Conservation (phyloP, 2,888 invertebrate genomes). For the Halocaridina rubra region DNA sequence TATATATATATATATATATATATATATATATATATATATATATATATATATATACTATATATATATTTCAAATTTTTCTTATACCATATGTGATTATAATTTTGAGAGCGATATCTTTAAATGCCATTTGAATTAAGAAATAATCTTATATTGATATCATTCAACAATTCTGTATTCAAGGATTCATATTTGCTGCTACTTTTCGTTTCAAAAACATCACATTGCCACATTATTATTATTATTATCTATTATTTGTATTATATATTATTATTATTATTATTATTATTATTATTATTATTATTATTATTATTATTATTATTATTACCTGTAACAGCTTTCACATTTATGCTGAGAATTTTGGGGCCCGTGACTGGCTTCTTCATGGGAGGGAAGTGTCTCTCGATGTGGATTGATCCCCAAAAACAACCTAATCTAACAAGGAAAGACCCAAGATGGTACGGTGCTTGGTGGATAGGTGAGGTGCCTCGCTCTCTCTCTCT, state of each 20-base stretch:
- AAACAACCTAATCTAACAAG: constrained; percentile 67
- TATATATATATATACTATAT: no score
- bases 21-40: no score
- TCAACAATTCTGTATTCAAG: neutral
- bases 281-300: neutral
- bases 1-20: neutral
- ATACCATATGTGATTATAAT: no score
- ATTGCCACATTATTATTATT: neutral
- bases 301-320: neutral
- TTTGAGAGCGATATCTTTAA: no score
- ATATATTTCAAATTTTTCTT: no score
- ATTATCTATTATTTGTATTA: neutral
- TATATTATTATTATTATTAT: neutral
- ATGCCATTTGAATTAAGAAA: no score
- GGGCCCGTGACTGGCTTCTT: constrained; percentile 68
- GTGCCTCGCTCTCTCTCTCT: neutral
- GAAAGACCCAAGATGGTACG: constrained; percentile 71
- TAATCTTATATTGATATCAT: no score
- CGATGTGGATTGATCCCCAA: constrained; percentile 66
- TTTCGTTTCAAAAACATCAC: neutral
- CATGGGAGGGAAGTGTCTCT: constrained; percentile 67
- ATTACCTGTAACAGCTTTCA: constrained; percentile 64
- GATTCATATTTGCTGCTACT: neutral
- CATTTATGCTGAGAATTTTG: constrained; percentile 66
- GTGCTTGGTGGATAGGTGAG: constrained; percentile 73